Evolutionary conservation across 2,888 invertebrate species (phyloP).

Genomic region (Eupithecia insigniata): DNA sequence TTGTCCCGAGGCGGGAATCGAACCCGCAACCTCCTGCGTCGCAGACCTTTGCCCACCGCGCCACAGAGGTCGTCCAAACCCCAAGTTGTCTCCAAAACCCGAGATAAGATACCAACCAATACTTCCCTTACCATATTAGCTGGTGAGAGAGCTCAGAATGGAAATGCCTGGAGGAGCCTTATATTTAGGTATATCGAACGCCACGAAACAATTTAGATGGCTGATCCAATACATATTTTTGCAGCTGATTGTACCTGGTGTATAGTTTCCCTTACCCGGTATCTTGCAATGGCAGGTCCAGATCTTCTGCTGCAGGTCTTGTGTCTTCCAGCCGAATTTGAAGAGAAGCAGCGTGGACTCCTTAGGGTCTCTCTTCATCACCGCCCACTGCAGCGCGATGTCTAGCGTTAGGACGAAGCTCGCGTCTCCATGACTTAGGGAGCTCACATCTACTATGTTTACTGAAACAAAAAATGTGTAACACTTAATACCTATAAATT

Average conservation of each 20-base stretch:
- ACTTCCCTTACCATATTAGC: too few relatives aligned
- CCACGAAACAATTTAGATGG: too few relatives aligned
- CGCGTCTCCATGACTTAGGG: constrained; percentile 47
- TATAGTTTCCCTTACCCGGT: constrained; percentile 56
- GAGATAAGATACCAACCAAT: too few relatives aligned
- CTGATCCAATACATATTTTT: too few relatives aligned
- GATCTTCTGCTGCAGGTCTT: constrained; percentile 39
- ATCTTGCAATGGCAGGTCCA: constrained; percentile 62
- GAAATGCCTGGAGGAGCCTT: not conserved
- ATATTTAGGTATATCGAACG: too few relatives aligned
- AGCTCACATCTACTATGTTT: constrained; percentile 59
- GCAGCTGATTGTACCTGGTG: too few relatives aligned
- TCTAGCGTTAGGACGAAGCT: constrained; percentile 56
- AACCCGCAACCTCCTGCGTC: too few relatives aligned
- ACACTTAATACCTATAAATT: too few relatives aligned
- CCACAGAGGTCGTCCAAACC: too few relatives aligned
- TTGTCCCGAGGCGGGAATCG: too few relatives aligned
- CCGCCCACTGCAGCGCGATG: constrained; percentile 62
- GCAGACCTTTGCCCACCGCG: too few relatives aligned
- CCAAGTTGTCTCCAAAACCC: too few relatives aligned
- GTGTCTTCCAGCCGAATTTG: constrained; percentile 66
- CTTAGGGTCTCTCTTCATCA: constrained; percentile 56
- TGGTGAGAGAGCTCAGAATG: not conserved
- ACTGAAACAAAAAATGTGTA: constrained; percentile 50
- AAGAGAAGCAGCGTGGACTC: constrained; percentile 68